These are phyloP conservation scores for Meloidogyne exigua DNA, from an alignment of 1,140 invertebrate genomes.

Conservation along the genomic window DNA sequence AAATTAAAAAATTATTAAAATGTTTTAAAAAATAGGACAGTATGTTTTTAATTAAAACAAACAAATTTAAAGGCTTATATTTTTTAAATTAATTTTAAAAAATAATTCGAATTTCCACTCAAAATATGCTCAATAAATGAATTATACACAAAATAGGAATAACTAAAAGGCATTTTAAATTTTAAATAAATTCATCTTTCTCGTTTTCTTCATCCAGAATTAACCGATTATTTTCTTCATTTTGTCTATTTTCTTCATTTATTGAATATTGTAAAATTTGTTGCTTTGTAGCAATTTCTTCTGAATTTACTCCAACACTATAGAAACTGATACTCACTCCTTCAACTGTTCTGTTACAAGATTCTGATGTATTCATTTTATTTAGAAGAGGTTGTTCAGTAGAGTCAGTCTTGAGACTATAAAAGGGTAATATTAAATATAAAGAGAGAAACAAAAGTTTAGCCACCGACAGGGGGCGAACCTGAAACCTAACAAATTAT, in stretches of 20 bases:
- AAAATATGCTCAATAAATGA: no score
- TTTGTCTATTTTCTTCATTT: neutral
- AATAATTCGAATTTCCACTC: no score
- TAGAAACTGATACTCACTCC: neutral
- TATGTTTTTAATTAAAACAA: no score
- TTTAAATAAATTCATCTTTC: neutral
- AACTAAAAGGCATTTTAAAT: no score
- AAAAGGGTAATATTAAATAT: neutral
- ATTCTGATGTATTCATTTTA: neutral
- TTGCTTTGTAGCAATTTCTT: neutral
- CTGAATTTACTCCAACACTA: neutral
- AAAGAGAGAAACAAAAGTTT: no score
- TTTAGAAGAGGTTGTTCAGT: neutral
- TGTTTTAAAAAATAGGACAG: no score
- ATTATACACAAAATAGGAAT: no score
- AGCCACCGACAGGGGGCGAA: no score
- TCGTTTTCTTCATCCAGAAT: neutral
- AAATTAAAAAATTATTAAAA: no score
- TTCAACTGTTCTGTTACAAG: neutral
- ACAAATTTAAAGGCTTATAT: no score
- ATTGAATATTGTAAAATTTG: slow-evolving; percentile 13
- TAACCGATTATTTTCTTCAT: neutral
- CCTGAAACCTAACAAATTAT: no score
- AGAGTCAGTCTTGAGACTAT: neutral
- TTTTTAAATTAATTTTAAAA: no score